These are phyloP conservation scores for Cryptotis parvus DNA, from an alignment of 2,113 vertebrate genomes.

Conservation along the genomic window DNA sequence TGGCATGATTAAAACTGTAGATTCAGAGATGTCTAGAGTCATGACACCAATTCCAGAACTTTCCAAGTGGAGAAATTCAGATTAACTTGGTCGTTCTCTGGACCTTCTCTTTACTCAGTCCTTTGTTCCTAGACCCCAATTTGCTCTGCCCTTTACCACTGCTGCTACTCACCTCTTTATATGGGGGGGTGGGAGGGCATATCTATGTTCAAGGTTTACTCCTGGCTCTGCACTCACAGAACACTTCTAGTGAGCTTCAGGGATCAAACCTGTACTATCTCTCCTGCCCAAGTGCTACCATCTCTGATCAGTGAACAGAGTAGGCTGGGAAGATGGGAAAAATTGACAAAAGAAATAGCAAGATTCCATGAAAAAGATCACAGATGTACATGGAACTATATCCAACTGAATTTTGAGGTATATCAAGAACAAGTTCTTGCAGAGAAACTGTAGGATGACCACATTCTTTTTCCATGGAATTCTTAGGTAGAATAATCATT, in stretches of 20 bases:
- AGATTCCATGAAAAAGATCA: neutral
- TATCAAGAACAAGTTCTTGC: neutral
- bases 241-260: too few species aligned
- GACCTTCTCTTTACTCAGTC: neutral
- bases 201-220: too few species aligned
- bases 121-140: neutral
- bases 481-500: constrained; percentile 22
- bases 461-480: neutral
- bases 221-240: too few species aligned
- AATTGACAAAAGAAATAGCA: neutral
- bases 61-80: neutral
- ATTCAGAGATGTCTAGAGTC: neutral
- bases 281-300: neutral
- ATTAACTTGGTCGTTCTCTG: neutral
- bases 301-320: neutral
- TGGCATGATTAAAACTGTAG: neutral
- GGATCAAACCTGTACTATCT: neutral
- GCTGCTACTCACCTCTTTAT: too few species aligned
- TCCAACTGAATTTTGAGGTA: neutral
- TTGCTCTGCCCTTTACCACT: neutral
- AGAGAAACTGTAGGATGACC: neutral
- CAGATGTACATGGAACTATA: neutral
- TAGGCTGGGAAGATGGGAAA: neutral
- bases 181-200: too few species aligned
- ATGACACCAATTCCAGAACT: neutral